Base-by-base conservation (phyloP, 1,140 invertebrate species). In the Brachionus koreanus region DNA sequence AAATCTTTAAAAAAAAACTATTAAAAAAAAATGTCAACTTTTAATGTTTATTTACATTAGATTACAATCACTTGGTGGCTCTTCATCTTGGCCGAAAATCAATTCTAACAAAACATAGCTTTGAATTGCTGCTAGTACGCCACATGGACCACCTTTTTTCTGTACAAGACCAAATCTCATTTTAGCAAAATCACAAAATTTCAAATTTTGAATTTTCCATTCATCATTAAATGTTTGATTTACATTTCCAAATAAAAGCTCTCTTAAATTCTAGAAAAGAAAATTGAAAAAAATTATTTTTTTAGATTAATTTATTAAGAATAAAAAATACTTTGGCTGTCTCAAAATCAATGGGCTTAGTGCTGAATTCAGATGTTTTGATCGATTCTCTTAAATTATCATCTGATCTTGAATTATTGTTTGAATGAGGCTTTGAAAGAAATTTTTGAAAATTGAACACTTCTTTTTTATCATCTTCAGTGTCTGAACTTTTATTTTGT, bases 111-210 rank as follows among this genome's bases (percentile, higher is more conserved):
- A 83, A 23, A 91, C 67, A 84, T 86, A 87, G 46, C 89, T 88
- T 84, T 91, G 90, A 63, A 91, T 87, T 83, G 87, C 87, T 42
- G 90, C 90, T 52, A 91, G 82, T 10, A 91, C 88, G 23, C 90
- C 90, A 88, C 90, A 91, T 2, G 90, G 88, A 29, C 90, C 90
- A 46, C 90, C 90, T 90, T 90, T 82, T 84, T 88, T 89, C 82
- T 89, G 89, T 35, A 89, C 85, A 83, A 89, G 84, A 7, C 89
- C 89, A 85, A 89, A 90, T 61, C 86, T 85, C 10, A 89, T 83
- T 69, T 87, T 85, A 13, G 86, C 86, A 29, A 88, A 84, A 82
- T 87, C 84, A 86, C 87, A 88, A 81, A 90, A 90, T 35, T 84
- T 85, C 76, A 90, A 89, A 63, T 87, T 87, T 83, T 90, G 90